These are phyloP conservation scores for Drosophila suzukii DNA, from an alignment of 1,140 invertebrate species.

Conservation along the genomic window DNA sequence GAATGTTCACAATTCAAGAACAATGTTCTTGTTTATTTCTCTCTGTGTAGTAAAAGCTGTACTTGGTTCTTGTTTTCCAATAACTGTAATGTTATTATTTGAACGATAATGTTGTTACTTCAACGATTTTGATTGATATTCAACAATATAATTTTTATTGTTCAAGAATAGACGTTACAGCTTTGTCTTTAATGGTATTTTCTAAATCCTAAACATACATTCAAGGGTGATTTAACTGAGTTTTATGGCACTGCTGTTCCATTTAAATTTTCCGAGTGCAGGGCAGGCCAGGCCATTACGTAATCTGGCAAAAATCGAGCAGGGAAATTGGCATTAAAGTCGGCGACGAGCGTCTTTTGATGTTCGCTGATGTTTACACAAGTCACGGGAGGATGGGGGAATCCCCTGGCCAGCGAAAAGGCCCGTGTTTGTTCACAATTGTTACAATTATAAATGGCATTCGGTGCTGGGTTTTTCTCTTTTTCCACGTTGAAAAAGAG, in stretches of 20 bases:
- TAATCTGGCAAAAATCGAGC: conserved; percentile 16
- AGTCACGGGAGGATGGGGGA: conserved; percentile 21
- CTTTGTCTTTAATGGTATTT: background rate
- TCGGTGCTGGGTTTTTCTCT: conserved; percentile 26
- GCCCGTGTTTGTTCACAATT: conserved; percentile 52
- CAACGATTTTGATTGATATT: too few species aligned
- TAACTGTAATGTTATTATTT: too few species aligned
- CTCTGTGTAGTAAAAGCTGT: too few species aligned
- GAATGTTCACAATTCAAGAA: too few species aligned
- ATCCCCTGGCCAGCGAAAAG: conserved; percentile 32
- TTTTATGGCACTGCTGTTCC: conserved; percentile 4
- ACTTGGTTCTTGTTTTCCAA: too few species aligned
- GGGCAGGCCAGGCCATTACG: conserved; percentile 12
- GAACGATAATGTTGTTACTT: too few species aligned
- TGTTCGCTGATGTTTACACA: conserved; percentile 53
- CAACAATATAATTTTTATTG: too few species aligned
- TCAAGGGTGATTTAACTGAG: conserved; percentile 4
- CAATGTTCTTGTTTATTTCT: too few species aligned
- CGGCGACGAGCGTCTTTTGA: conserved; percentile 43
- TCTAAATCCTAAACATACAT: background rate
- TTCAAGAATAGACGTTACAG: background rate
- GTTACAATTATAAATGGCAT: conserved; percentile 60
- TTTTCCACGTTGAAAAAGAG: conserved; percentile 3
- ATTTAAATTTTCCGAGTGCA: conserved; percentile 4
- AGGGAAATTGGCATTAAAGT: conserved; percentile 51